These are phyloP conservation scores for Neuroscelio doddi DNA, from an alignment of 2,888 invertebrate species.

Conservation along the genomic window DNA sequence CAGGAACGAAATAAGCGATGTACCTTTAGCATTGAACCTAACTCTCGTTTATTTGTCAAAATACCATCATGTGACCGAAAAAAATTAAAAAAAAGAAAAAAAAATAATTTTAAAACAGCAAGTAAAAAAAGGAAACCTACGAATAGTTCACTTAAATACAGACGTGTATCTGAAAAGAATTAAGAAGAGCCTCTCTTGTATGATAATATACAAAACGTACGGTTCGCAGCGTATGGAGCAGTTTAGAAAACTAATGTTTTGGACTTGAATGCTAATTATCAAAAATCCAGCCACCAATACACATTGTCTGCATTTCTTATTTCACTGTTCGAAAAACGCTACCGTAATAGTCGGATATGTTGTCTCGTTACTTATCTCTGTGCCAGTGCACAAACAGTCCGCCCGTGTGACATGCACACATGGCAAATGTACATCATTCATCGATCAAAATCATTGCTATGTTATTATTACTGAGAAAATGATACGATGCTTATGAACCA, in stretches of 20 bases:
- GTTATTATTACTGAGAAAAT: constrained; percentile 13
- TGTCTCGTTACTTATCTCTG: constrained; percentile 4
- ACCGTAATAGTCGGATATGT: constrained; percentile 5
- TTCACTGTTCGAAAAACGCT: constrained; percentile 39
- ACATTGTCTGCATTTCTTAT: constrained; percentile 77
- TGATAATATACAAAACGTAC: background rate
- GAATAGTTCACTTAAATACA: background rate
- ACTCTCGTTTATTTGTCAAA: background rate
- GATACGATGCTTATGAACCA: constrained; percentile 27
- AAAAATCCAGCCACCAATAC: constrained; percentile 76
- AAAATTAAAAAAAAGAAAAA: background rate
- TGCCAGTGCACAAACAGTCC: background rate
- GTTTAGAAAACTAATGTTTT: background rate
- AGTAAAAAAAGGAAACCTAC: too few species aligned
- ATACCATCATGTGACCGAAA: background rate
- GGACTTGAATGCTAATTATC: constrained; percentile 25
- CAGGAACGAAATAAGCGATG: background rate
- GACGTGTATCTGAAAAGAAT: background rate
- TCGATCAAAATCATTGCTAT: background rate
- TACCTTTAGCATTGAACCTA: background rate
- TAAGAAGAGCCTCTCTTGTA: background rate
- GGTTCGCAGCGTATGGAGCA: background rate
- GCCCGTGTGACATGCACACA: background rate
- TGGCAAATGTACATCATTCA: background rate
- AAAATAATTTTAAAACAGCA: too few species aligned